Percentiles rank a stretch among this genome's conserved stretches.
Conservation (phyloP, 37 sponge, comb jelly and placozoan species). For the Haliclona indistincta region DNA sequence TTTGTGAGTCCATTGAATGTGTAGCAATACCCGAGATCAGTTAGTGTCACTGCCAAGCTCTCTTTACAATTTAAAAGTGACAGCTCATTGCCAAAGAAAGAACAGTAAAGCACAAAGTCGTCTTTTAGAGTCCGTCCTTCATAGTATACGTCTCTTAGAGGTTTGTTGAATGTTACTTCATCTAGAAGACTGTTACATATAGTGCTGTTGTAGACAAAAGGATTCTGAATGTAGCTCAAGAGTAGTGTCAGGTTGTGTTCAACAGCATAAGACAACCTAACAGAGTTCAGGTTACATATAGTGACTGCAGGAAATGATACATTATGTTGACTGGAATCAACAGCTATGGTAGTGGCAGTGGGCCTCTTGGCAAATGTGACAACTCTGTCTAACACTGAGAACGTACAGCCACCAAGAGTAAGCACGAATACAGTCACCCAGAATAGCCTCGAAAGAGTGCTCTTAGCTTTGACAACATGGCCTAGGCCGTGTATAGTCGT, state of each 20-base stretch:
- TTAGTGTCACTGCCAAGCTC: not conserved
- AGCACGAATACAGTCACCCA: constrained; percentile 39
- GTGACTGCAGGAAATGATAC: constrained; percentile 38
- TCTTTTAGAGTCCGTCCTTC: not conserved
- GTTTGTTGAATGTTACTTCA: not conserved
- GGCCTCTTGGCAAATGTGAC: constrained; percentile 5
- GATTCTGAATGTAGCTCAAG: not conserved
- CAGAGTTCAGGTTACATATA: constrained; percentile 35
- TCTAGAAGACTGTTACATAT: not conserved
- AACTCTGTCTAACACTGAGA: constrained; percentile 6
- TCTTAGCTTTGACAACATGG: constrained; percentile 44
- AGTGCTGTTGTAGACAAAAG: not conserved
- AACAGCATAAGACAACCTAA: constrained; percentile 8
- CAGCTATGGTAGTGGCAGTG: constrained; percentile 25
- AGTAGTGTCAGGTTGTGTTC: constrained; percentile 15
- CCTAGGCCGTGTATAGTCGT: constrained; percentile 50
- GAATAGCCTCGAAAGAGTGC: constrained; percentile 25
- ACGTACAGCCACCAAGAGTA: constrained; percentile 4
- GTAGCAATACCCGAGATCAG: constrained; percentile 15
- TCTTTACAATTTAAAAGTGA: not conserved
- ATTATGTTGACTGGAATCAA: not conserved
- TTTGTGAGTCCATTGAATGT: constrained; percentile 18
- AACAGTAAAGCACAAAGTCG: not conserved
- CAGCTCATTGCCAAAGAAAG: not conserved
- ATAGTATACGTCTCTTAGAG: not conserved